These are phyloP conservation scores for Caenorhabditis wallacei DNA, from an alignment of 2,888 invertebrate species.

Conservation along the genomic window DNA sequence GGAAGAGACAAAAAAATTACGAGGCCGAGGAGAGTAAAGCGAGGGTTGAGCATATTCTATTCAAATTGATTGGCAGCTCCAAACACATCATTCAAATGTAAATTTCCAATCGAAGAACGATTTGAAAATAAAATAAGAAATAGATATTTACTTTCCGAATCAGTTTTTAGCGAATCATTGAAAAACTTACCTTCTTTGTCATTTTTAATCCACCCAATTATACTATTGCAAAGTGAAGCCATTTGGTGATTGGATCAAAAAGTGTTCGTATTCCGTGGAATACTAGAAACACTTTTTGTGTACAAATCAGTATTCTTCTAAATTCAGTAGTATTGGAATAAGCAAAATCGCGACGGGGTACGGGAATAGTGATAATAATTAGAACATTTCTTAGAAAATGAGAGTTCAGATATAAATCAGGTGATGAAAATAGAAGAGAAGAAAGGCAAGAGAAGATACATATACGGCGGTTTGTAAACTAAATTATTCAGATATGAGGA, in stretches of 20 bases:
- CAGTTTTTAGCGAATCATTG: not conserved
- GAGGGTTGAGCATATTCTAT: constrained; percentile 11
- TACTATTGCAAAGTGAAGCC: constrained; percentile 61
- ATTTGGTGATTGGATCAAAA: constrained; percentile 48
- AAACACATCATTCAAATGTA: not conserved
- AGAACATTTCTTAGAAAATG: constrained; percentile 49
- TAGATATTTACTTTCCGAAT: too few relatives aligned
- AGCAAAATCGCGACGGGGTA: constrained; percentile 26
- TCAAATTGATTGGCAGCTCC: constrained; percentile 38
- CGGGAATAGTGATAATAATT: constrained; percentile 29
- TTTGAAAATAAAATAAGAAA: not conserved
- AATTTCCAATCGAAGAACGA: too few relatives aligned
- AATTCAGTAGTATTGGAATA: constrained; percentile 21
- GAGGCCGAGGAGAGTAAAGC: not conserved
- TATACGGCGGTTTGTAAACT: constrained; percentile 59
- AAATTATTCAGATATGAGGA: constrained; percentile 62
- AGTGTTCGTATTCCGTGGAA: constrained; percentile 55
- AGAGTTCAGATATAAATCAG: constrained; percentile 56
- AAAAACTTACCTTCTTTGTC: constrained; percentile 46
- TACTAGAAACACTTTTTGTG: constrained; percentile 56
- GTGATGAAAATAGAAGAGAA: constrained; percentile 11
- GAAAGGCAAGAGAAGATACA: constrained; percentile 24
- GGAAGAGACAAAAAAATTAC: not conserved
- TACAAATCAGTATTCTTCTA: constrained; percentile 19
- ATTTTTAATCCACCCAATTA: constrained; percentile 61